phyloP scores from a whole-genome alignment of 1,140 invertebrate species.

The Meloidogyne exigua region DNA sequence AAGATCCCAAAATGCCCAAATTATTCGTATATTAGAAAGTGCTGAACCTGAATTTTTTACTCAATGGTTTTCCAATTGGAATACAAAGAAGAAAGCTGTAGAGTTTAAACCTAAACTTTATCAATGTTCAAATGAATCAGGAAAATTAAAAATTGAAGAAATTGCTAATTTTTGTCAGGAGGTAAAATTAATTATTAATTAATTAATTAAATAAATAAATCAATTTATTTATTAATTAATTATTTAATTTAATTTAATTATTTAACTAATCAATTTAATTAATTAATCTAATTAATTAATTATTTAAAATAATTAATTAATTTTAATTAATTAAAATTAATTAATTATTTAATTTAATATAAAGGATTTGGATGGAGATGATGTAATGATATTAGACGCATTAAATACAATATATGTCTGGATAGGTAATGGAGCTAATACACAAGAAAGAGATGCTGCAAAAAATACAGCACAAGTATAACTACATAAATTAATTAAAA shows the following conservation, averaged over 20 bases:
- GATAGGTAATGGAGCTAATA: slow-evolving; percentile 73
- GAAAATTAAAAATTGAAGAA: slow-evolving; percentile 70
- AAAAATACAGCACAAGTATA: slow-evolving; percentile 68
- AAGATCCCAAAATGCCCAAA: slow-evolving; percentile 49
- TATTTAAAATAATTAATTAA: background rate
- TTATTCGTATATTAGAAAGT: slow-evolving; percentile 57
- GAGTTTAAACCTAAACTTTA: slow-evolving; percentile 69
- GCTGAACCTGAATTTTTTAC: slow-evolving; percentile 56
- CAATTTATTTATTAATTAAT: background rate
- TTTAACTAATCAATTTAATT: too few species aligned
- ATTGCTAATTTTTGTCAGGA: slow-evolving; percentile 69
- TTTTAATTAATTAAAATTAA: background rate
- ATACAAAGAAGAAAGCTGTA: slow-evolving; percentile 45
- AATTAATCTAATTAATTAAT: background rate
- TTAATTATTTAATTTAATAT: slow-evolving; percentile 2
- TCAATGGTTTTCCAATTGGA: slow-evolving; percentile 59
- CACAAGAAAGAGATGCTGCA: slow-evolving; percentile 71
- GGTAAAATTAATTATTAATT: too few species aligned
- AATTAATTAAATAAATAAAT: too few species aligned
- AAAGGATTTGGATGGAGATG: slow-evolving; percentile 77
- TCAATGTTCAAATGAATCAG: slow-evolving; percentile 69
- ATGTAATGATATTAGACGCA: slow-evolving; percentile 82
- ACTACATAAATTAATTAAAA: too few species aligned
- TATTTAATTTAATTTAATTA: slow-evolving; percentile 15
- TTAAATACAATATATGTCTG: slow-evolving; percentile 78